These are phyloP conservation scores for Biston betularia DNA, from an alignment of 2,888 invertebrate species.

Conservation along the genomic window DNA sequence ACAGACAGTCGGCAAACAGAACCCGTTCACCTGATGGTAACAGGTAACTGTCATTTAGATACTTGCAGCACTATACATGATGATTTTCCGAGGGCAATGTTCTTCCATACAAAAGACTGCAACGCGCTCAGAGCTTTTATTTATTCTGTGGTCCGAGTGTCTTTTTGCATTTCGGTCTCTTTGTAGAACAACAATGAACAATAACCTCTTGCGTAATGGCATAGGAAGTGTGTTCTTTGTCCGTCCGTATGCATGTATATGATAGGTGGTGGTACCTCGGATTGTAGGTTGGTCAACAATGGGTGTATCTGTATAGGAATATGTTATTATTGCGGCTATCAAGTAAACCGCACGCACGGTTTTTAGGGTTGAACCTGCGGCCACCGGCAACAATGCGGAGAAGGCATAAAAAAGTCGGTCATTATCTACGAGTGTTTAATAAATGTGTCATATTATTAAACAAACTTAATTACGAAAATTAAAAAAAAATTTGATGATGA, in stretches of 20 bases:
- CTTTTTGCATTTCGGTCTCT: slow-evolving; percentile 16
- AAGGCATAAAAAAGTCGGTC: too few relatives aligned
- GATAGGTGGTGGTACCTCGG: slow-evolving; percentile 12
- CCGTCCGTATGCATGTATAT: slow-evolving; percentile 13
- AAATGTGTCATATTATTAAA: too few relatives aligned
- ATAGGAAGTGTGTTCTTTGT: slow-evolving; percentile 24
- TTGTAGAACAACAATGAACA: slow-evolving; percentile 20
- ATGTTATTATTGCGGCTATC: background rate
- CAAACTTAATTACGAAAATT: too few relatives aligned
- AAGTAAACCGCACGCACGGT: too few relatives aligned
- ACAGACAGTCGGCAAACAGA: too few relatives aligned
- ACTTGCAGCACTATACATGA: background rate
- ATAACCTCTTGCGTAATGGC: slow-evolving; percentile 21
- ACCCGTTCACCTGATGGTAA: too few relatives aligned
- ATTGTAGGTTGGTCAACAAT: slow-evolving; percentile 12
- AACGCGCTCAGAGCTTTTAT: slow-evolving; percentile 2
- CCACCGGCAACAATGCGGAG: too few relatives aligned
- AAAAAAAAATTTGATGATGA: too few relatives aligned
- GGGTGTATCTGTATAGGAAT: background rate
- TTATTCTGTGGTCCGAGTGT: background rate
- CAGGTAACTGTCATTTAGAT: background rate
- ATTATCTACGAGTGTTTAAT: too few relatives aligned
- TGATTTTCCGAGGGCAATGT: background rate
- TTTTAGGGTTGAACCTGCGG: too few relatives aligned
- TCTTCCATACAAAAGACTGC: slow-evolving; percentile 12